Conservation (phyloP, 2,888 invertebrate genomes). For the Ophonus ardosiacus region DNA sequence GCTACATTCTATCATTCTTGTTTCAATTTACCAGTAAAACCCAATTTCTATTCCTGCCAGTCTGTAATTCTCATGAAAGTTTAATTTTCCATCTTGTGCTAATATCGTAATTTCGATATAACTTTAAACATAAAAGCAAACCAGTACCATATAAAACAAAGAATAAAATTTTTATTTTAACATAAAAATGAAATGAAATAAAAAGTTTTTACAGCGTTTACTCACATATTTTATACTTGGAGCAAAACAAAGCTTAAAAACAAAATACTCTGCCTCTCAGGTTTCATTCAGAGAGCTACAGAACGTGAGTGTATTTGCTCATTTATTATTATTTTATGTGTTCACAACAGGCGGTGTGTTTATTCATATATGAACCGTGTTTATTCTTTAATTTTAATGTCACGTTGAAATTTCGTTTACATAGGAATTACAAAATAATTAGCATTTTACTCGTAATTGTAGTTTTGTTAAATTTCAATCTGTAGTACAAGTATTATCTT, state of each 20-base stretch:
- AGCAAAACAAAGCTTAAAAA: slow-evolving; percentile 1
- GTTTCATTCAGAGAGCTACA: neutral
- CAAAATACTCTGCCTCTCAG: neutral
- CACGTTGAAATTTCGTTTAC: too few species aligned
- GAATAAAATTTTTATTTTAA: slow-evolving; percentile 44
- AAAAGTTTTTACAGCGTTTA: slow-evolving; percentile 30
- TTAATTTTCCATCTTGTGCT: slow-evolving; percentile 45
- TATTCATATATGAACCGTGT: neutral
- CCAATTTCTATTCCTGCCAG: slow-evolving; percentile 15
- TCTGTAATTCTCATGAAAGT: slow-evolving; percentile 18
- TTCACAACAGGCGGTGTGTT: neutral
- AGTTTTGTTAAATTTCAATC: too few species aligned
- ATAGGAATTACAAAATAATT: too few species aligned
- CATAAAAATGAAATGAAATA: slow-evolving; percentile 38
- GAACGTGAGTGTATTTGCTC: neutral
- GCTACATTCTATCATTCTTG: neutral
- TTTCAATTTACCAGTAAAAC: slow-evolving; percentile 8
- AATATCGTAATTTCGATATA: slow-evolving; percentile 48
- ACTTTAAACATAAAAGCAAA: slow-evolving; percentile 44
- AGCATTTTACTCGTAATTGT: too few species aligned
- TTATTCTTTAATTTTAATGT: too few species aligned
- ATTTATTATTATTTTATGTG: neutral
- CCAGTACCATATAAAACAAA: slow-evolving; percentile 23
- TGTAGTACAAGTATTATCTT: too few species aligned
- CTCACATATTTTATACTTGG: slow-evolving; percentile 33